phyloP scores from a whole-genome alignment of 2,888 invertebrate species.

The Papilio protenor region DNA sequence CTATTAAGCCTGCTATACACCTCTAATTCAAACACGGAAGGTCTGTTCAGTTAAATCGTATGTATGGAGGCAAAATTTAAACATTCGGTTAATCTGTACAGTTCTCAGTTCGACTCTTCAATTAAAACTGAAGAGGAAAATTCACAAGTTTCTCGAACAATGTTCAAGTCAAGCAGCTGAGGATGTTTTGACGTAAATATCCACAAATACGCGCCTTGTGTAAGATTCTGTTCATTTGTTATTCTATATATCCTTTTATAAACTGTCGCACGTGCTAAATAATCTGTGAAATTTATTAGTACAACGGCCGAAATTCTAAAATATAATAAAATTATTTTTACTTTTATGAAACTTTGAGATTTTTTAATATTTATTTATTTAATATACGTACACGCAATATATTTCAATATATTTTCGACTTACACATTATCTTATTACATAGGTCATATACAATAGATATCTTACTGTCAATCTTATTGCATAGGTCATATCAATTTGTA shows the following conservation, averaged over 20 bases:
- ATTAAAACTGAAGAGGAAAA: not conserved
- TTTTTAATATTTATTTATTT: too few species aligned
- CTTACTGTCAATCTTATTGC: not conserved
- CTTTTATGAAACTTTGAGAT: not conserved
- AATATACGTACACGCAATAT: not conserved
- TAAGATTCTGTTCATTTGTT: not conserved
- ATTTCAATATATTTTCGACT: not conserved
- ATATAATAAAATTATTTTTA: too few species aligned
- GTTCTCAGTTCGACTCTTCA: too few species aligned
- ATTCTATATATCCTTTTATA: not conserved
- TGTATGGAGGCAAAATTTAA: too few species aligned
- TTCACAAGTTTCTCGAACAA: not conserved
- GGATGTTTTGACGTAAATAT: conserved; percentile 7
- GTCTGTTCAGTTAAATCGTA: too few species aligned
- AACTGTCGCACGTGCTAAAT: not conserved
- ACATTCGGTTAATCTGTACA: too few species aligned
- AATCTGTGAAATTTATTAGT: not conserved
- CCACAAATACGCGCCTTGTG: not conserved
- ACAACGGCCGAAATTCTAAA: not conserved
- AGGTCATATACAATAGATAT: not conserved
- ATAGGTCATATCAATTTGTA: conserved; percentile 6
- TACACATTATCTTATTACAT: not conserved
- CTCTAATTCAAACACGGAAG: too few species aligned
- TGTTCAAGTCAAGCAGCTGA: not conserved
- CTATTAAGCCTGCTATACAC: too few species aligned